Percentiles rank a stretch among this genome's conserved stretches.
These are phyloP conservation scores for Oreochromis mossambicus DNA, from an alignment of 2,797 vertebrate species.

Conservation along the genomic window DNA sequence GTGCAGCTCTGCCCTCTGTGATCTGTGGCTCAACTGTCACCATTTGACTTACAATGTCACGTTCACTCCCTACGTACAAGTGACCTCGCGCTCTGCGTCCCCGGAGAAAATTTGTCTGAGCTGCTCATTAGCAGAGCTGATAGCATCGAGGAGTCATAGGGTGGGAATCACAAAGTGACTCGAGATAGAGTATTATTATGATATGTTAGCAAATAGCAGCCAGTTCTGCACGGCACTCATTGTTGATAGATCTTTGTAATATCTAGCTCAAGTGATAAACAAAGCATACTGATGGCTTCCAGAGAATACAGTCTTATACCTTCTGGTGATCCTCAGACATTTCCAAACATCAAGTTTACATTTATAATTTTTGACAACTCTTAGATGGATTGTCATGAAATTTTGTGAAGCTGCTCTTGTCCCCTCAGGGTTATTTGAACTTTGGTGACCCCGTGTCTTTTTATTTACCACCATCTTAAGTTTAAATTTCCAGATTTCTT, in stretches of 20 bases:
- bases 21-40: constrained; percentile 65
- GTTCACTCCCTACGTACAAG: constrained; percentile 50
- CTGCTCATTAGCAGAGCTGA: constrained; percentile 36
- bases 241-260: background rate
- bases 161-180: constrained; percentile 1
- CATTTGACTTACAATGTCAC: constrained; percentile 62
- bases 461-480: background rate
- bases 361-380: background rate
- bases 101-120: constrained; percentile 11
- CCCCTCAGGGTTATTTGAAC: background rate
- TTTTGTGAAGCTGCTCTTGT: background rate
- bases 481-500: background rate
- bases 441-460: background rate
- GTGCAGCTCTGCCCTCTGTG: constrained; percentile 67
- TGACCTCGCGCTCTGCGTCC: constrained; percentile 22
- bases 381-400: background rate
- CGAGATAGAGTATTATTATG: background rate
- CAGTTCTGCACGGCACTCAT: background rate
- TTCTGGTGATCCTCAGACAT: background rate
- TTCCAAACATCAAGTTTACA: background rate
- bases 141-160: constrained; percentile 34
- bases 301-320: background rate
- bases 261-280: background rate
- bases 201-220: background rate
- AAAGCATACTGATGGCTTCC: background rate